Evolutionary conservation across 2,797 vertebrate species (phyloP).

Genomic region (Aulostomus chinensis): DNA sequence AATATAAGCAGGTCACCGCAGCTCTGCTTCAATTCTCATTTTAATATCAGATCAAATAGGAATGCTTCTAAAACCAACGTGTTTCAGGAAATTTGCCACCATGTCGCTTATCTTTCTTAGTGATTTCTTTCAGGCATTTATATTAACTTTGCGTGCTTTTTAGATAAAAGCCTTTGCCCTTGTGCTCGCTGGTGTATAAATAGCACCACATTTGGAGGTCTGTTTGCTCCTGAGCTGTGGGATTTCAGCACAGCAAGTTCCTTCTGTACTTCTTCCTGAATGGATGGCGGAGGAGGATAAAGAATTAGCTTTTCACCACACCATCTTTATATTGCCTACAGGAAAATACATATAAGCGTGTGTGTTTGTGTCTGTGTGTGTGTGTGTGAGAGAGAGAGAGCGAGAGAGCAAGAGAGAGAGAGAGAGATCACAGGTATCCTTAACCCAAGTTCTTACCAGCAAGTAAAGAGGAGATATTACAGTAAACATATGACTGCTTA

Average conservation of each 20-base stretch:
- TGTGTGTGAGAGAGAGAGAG: too few relatives aligned
- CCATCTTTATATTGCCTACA: slow-evolving; percentile 2
- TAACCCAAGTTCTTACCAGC: too few relatives aligned
- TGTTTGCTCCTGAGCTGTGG: slow-evolving; percentile 41
- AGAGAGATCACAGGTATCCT: too few relatives aligned
- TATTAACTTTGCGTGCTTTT: slow-evolving; percentile 11
- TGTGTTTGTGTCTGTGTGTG: too few relatives aligned
- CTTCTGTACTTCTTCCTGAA: slow-evolving; percentile 23
- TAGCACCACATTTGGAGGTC: slow-evolving; percentile 23
- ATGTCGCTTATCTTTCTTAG: background rate
- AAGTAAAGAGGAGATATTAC: too few relatives aligned
- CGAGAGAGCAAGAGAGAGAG: too few relatives aligned
- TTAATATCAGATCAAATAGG: too few relatives aligned
- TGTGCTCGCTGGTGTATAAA: slow-evolving; percentile 34
- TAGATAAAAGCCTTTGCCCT: slow-evolving; percentile 24
- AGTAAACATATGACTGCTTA: too few relatives aligned
- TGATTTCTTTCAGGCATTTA: slow-evolving; percentile 12
- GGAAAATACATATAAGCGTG: background rate
- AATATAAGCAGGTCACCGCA: background rate
- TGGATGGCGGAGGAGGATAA: slow-evolving; percentile 20
- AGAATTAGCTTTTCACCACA: slow-evolving; percentile 9
- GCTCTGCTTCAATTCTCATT: too few relatives aligned
- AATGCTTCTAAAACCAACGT: too few relatives aligned
- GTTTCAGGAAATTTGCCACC: background rate
- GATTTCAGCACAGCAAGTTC: slow-evolving; percentile 17